phyloP scores from a whole-genome alignment of 2,888 invertebrate species.

The Invenusta paracnida region DNA sequence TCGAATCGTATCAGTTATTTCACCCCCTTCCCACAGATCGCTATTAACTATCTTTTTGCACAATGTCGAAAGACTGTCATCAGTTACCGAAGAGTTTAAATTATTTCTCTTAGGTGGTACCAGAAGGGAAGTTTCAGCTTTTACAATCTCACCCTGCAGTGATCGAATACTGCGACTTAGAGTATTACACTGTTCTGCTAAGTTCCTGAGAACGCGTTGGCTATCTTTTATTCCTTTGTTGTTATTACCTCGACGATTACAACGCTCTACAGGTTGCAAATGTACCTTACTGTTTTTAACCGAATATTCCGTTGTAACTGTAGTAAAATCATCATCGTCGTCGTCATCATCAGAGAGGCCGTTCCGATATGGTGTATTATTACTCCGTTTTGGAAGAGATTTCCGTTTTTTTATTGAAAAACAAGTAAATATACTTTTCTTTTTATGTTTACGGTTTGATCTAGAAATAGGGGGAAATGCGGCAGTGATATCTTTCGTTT shows the following conservation, averaged over 20 bases:
- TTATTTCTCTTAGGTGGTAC: not conserved
- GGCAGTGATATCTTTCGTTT: not conserved
- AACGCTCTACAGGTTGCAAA: not conserved
- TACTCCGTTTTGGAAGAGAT: not conserved
- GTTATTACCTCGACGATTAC: not conserved
- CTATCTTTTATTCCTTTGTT: not conserved
- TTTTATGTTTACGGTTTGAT: not conserved
- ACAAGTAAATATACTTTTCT: not conserved
- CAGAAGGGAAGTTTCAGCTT: not conserved
- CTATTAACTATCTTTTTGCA: not conserved
- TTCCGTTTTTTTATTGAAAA: not conserved
- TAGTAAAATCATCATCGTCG: not conserved
- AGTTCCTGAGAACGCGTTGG: not conserved
- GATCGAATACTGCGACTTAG: not conserved
- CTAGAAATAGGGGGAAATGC: not conserved
- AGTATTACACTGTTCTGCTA: not conserved
- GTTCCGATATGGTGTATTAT: not conserved
- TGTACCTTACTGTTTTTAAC: not conserved
- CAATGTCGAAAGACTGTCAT: not conserved
- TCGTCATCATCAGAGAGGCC: not conserved
- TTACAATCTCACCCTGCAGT: not conserved
- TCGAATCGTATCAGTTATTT: not conserved
- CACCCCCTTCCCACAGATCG: not conserved
- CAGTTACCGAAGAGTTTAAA: not conserved
- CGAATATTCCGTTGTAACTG: conserved; percentile 9